Evolutionary conservation across 2,797 vertebrate species (phyloP).

Genomic region (Percopsis omiscomaycus): DNA sequence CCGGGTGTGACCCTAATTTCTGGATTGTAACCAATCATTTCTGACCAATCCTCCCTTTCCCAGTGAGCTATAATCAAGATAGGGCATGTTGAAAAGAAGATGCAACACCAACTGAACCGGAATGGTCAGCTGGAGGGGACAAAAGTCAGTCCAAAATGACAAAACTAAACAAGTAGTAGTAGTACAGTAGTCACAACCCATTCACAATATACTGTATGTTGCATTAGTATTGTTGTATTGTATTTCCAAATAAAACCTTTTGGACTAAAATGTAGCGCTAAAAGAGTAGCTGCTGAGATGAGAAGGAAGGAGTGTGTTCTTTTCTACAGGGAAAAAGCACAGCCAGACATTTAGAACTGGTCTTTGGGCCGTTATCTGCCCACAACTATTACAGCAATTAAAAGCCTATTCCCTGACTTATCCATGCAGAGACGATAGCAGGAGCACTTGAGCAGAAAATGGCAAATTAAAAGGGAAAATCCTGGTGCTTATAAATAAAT

Average conservation of each 20-base stretch:
- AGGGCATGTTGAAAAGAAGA: no score
- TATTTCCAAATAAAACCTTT: background rate
- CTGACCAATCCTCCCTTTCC: no score
- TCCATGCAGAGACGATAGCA: slow-evolving; percentile 59
- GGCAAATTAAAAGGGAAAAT: slow-evolving; percentile 72
- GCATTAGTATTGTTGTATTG: background rate
- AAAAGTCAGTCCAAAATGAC: no score
- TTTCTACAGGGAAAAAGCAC: slow-evolving; percentile 1
- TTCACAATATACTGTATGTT: no score
- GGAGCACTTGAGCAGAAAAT: slow-evolving; percentile 74
- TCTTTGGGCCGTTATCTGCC: slow-evolving; percentile 42
- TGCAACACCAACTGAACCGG: no score
- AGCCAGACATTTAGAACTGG: slow-evolving; percentile 19
- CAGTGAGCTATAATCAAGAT: no score
- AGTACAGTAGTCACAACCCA: no score
- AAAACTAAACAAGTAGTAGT: no score
- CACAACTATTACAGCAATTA: slow-evolving; percentile 59
- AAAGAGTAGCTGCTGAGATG: slow-evolving; percentile 4
- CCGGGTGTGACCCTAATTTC: no score
- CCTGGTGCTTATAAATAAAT: slow-evolving; percentile 71
- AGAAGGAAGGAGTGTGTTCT: slow-evolving; percentile 2
- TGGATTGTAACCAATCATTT: no score
- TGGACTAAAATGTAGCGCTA: background rate
- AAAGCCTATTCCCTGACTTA: slow-evolving; percentile 63
- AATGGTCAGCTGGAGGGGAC: no score